These are phyloP conservation scores for Protobothrops flavoviridis DNA, from an alignment of 2,113 vertebrate species.

Conservation along the genomic window DNA sequence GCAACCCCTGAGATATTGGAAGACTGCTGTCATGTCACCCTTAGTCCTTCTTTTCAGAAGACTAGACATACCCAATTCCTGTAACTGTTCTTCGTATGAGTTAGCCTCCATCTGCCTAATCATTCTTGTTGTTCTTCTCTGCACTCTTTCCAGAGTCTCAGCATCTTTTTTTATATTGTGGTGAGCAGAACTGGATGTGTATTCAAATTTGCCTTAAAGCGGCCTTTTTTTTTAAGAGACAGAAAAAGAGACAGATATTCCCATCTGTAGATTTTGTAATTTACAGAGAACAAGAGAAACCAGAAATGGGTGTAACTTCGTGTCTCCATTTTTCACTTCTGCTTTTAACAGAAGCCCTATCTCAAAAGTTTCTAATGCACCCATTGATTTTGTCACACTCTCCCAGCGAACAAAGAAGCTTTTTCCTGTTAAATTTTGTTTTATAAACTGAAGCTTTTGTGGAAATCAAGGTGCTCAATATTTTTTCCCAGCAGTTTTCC, in stretches of 20 bases:
- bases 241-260: not conserved
- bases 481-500: not conserved
- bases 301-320: not conserved
- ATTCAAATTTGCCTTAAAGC: not conserved
- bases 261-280: not conserved
- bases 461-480: conserved; percentile 55
- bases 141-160: not conserved
- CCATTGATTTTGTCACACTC: not conserved
- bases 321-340: not conserved
- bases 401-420: not conserved
- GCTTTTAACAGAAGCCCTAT: not conserved
- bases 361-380: not conserved
- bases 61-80: too few relatives aligned
- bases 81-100: too few relatives aligned
- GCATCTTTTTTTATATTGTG: not conserved
- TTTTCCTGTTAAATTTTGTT: not conserved
- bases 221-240: not conserved
- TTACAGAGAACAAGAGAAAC: not conserved
- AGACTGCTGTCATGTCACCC: too few relatives aligned
- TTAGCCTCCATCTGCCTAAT: not conserved
- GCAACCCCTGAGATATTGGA: too few relatives aligned
- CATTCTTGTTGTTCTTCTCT: not conserved
- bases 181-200: not conserved
- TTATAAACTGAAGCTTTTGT: conserved; percentile 32
- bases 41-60: too few relatives aligned